phyloP scores from a whole-genome alignment of 2,888 invertebrate genomes.

The Embidobia sp. region DNA sequence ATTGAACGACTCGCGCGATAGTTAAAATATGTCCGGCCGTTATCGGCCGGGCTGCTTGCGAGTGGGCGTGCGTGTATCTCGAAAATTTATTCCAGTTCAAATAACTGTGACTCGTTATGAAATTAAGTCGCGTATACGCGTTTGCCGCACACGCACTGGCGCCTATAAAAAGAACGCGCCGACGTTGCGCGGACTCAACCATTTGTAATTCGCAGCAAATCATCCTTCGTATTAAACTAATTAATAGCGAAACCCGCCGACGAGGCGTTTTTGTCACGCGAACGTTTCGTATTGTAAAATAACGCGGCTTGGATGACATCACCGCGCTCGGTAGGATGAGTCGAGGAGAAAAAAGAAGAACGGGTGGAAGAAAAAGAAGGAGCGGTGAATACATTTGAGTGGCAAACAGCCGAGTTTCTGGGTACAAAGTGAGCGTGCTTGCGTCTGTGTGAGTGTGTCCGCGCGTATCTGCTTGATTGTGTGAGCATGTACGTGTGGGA shows the following conservation, averaged over 20 bases:
- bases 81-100: slow-evolving; percentile 43
- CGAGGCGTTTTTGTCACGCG: slow-evolving; percentile 54
- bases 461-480: background rate
- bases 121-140: slow-evolving; percentile 4
- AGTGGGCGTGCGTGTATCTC: slow-evolving; percentile 19
- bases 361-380: slow-evolving; percentile 20
- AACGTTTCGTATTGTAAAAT: slow-evolving; percentile 47
- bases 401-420: slow-evolving; percentile 60
- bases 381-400: slow-evolving; percentile 64
- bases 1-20: too few species aligned
- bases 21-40: too few species aligned
- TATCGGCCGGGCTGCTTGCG: too few species aligned
- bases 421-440: slow-evolving; percentile 61
- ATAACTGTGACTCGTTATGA: slow-evolving; percentile 30
- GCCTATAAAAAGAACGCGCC: slow-evolving; percentile 8
- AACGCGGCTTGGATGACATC: slow-evolving; percentile 64
- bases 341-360: slow-evolving; percentile 48
- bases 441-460: slow-evolving; percentile 6
- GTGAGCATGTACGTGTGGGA: slow-evolving; percentile 60
- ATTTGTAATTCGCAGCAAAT: slow-evolving; percentile 9
- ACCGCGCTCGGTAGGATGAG: slow-evolving; percentile 47
- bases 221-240: slow-evolving; percentile 14
- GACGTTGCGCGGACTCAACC: background rate
- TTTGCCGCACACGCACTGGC: background rate
- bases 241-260: slow-evolving; percentile 29